These are phyloP conservation scores for Chlorodrepanis virens DNA, from an alignment of 2,113 vertebrate genomes.

Conservation along the genomic window DNA sequence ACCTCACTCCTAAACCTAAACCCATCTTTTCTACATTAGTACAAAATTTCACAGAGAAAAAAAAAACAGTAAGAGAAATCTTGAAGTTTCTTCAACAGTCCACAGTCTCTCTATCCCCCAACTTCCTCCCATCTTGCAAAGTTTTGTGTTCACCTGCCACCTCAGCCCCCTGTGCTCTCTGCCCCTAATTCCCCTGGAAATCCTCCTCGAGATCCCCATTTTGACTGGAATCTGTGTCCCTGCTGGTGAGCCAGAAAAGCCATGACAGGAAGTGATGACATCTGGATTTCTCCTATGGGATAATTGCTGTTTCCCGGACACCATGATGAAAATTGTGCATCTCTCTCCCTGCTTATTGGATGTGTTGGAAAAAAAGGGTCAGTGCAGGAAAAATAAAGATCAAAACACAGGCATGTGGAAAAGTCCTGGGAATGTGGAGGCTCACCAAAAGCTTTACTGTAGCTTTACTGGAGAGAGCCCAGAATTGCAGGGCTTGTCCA, in stretches of 20 bases:
- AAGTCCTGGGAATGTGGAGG: not conserved
- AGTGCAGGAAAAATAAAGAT: not conserved
- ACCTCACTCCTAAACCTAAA: not conserved
- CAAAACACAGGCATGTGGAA: fast-evolving
- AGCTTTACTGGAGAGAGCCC: not conserved
- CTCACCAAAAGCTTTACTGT: not conserved
- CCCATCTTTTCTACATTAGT: not conserved
- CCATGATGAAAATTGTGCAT: not conserved
- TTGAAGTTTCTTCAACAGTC: not conserved
- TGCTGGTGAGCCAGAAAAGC: not conserved
- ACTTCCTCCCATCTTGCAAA: not conserved
- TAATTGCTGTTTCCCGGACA: not conserved
- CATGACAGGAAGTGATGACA: not conserved
- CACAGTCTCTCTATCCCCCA: not conserved
- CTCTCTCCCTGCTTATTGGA: not conserved
- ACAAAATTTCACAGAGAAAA: not conserved
- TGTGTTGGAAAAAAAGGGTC: not conserved
- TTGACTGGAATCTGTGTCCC: not conserved
- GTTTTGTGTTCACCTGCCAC: not conserved
- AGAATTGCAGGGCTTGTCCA: not conserved
- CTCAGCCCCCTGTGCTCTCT: not conserved
- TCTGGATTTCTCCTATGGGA: not conserved
- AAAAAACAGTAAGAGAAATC: not conserved
- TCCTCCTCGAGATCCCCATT: not conserved
- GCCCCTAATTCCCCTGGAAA: not conserved